phyloP scores from a whole-genome alignment of 2,888 invertebrate genomes.

The Alcis repandata region DNA sequence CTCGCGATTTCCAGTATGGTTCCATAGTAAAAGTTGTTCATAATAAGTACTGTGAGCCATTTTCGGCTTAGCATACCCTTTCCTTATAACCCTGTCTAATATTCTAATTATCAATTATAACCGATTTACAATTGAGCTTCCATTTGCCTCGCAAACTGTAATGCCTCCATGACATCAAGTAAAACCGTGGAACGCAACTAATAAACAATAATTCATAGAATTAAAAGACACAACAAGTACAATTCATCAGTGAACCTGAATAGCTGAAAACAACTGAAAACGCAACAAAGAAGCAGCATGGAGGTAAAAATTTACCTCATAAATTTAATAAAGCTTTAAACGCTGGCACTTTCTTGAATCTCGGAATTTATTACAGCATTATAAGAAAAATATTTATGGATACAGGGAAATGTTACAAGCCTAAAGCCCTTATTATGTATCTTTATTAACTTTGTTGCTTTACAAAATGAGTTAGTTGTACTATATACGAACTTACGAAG shows the following conservation, averaged over 20 bases:
- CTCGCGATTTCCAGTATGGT: too few species aligned
- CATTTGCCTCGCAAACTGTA: too few species aligned
- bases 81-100: too few species aligned
- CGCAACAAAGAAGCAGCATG: conserved; percentile 13
- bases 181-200: not conserved
- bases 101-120: too few species aligned
- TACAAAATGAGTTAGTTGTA: conserved; percentile 2
- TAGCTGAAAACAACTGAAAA: conserved; percentile 11
- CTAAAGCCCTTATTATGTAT: conserved; percentile 21
- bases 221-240: conserved; percentile 7
- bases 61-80: too few species aligned
- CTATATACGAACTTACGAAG: not conserved
- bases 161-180: too few species aligned
- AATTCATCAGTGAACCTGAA: not conserved
- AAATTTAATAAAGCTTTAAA: conserved; percentile 23
- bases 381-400: conserved; percentile 20
- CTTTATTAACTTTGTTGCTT: conserved; percentile 12
- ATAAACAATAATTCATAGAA: not conserved
- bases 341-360: conserved; percentile 22
- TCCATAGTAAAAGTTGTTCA: too few species aligned
- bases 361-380: conserved; percentile 25
- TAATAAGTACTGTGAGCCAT: too few species aligned
- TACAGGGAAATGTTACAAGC: conserved; percentile 14
- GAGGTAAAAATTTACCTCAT: conserved; percentile 21
- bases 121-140: too few species aligned